Base-by-base conservation (phyloP, 2,797 vertebrate genomes). In the Phataginus tetradactyla region DNA sequence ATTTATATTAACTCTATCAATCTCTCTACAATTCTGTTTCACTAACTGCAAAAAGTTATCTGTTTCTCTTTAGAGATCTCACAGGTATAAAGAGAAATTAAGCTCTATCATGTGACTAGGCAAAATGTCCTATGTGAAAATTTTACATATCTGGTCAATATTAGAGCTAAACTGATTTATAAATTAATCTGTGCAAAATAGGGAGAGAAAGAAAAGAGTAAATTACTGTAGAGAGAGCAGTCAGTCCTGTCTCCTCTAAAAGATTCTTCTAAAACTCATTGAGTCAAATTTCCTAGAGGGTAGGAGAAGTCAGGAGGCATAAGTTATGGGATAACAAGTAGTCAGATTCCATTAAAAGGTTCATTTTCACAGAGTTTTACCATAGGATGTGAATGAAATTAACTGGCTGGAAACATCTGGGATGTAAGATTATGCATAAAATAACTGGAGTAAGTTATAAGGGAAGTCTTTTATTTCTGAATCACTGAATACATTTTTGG, bases 361-460 rank as follows among this genome's bases (percentile, higher is more conserved):
- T 4, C 0, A 3, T 27, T 92, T 55, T 59, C n/a, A 81, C 23
- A 49, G 39, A 91, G 57, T 61, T 69, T 55, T 81, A 42, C 25
- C 32, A 20, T 71, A 91, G 75, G 39, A 25, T 49, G 20, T 78
- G 61, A 92, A 63, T 85, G 10, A 86, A 92, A 21, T 59, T 78
- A 84, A 68, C 27, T 59, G n/a, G 25, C 61, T 72, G 45, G 21
- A 64, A 61, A 57, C 10, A 80, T 13, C 27, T 75, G 7, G 25
- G 9, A 6, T 77, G 0, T 92, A 64, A 85, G 21, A 66, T 49
- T 53, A 34, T 63, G 27, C 75, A 39, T 88, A 55, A 42, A 11
- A 15, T 72, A 79, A 91, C 1, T 91, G 17, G 14, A 90, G 61
- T 90, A 95, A 92, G 29, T 87, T 94, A 64, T 37, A 61, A 66